Evolutionary conservation across 2,888 invertebrate genomes (phyloP).

Genomic region (Boloria euphrosyne): DNA sequence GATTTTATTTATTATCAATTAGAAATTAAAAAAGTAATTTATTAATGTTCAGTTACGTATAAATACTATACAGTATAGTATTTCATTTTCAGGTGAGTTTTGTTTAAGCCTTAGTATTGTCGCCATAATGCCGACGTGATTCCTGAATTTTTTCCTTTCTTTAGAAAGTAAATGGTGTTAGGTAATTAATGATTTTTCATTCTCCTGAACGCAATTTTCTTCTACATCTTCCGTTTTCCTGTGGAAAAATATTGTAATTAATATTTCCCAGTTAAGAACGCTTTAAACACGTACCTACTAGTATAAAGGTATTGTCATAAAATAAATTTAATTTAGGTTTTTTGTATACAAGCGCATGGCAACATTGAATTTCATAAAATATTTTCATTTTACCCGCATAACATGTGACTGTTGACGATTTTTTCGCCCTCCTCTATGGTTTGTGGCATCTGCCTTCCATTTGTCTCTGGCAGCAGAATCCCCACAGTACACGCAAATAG

Average conservation of each 20-base stretch:
- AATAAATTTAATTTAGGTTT: not conserved
- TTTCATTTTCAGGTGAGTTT: not conserved
- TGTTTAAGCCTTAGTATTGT: not conserved
- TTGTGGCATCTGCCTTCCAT: conserved; percentile 68
- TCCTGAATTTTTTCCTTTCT: not conserved
- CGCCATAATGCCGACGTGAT: not conserved
- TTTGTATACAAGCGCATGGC: not conserved
- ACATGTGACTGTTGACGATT: conserved; percentile 55
- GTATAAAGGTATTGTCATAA: too few species aligned
- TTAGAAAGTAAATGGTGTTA: conserved; percentile 28
- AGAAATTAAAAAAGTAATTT: too few species aligned
- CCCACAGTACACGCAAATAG: conserved; percentile 54
- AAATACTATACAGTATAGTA: not conserved
- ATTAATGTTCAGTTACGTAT: not conserved
- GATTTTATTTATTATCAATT: too few species aligned
- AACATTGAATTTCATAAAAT: too few species aligned
- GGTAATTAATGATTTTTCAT: conserved; percentile 44
- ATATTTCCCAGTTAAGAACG: not conserved
- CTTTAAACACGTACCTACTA: too few species aligned
- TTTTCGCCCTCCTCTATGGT: conserved; percentile 67
- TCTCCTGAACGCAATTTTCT: conserved; percentile 39
- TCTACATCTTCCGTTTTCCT: conserved; percentile 47
- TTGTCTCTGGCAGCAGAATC: conserved; percentile 64
- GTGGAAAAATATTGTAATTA: conserved; percentile 25
- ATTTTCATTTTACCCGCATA: conserved; percentile 55